phyloP scores from a whole-genome alignment of 2,888 invertebrate species.

The Chymomyza caudatula region DNA sequence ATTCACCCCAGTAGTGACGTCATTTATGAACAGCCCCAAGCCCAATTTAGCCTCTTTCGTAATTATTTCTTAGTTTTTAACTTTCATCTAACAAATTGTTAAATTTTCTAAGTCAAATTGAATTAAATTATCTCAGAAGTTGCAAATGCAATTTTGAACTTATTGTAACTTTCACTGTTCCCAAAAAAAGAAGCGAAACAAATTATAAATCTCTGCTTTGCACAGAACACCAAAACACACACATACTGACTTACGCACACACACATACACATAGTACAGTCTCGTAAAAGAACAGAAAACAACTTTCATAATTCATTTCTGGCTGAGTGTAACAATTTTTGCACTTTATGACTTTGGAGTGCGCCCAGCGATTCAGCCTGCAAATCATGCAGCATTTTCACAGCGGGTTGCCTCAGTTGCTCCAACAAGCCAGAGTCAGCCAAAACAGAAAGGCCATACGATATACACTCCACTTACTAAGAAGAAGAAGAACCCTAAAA shows the following conservation, averaged over 20 bases:
- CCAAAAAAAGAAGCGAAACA: conserved; percentile 26
- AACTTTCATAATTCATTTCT: conserved; percentile 71
- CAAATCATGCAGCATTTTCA: conserved; percentile 58
- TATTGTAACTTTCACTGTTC: conserved; percentile 27
- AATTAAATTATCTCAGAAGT: conserved; percentile 59
- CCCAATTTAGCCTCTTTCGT: too few species aligned
- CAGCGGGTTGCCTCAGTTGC: conserved; percentile 36
- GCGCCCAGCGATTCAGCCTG: conserved; percentile 50
- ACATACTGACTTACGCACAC: neutral
- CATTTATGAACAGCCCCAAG: neutral
- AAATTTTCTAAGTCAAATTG: conserved; percentile 44
- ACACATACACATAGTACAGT: neutral
- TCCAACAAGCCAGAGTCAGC: conserved; percentile 17
- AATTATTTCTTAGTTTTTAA: neutral
- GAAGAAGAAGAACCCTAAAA: neutral
- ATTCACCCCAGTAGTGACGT: too few species aligned
- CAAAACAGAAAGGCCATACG: neutral
- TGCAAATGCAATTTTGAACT: conserved; percentile 33
- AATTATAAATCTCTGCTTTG: conserved; percentile 31
- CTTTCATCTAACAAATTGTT: neutral
- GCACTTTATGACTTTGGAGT: conserved; percentile 70
- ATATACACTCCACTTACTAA: neutral
- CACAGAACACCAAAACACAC: neutral
- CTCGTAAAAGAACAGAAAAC: conserved; percentile 52
- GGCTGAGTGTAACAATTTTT: conserved; percentile 73